Base-by-base conservation (phyloP, 30 jellyfish, hydroid and myxozoan genomes). In the Turritopsis dohrnii region DNA sequence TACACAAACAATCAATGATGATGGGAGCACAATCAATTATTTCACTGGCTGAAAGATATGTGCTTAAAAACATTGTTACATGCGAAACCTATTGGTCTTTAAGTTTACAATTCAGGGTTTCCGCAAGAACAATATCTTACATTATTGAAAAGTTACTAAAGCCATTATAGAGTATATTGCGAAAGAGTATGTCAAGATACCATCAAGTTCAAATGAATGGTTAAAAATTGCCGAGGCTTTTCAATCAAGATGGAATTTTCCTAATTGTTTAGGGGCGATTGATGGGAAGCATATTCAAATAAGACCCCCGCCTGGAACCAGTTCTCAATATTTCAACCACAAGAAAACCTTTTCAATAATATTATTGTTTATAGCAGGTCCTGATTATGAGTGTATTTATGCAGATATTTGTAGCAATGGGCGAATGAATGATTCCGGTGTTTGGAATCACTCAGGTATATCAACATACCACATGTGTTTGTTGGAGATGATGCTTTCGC, bases 401-500 rank as follows among this genome's bases (percentile, higher is more conserved):
- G 72, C 72, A n/a, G 72, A 54, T 54, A 54, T 54, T 54, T 16
- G 72, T 54, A 54, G 72, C n/a, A 54, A 54, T 54, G 72, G 72
- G 18, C 72, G 18, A n/a, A 54, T 54, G 72, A 54, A 54, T 54
- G 72, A 54, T n/a, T 54, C 72, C n/a, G 18, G 72, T 54, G 18
- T 54, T 54, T 54, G 72, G n/a, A 54, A 54, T 54, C 18, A 54
- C 72, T 54, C 72, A 54, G 72, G n/a, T 54, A 54, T 54, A 54
- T 54, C 72, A 54, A 54, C 72, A 54, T 54, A 54, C 92, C 84
- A 22, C 53, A 81, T 66, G 88, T 87, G 29, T 72, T 87, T 81
- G 76, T 74, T 54, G 83, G 91, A 17, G 92, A 87, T 66, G 95
- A 87, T 87, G 95, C 91, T 52, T 87, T 87, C 82, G 92, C 88